Base-by-base conservation (phyloP, 2,888 invertebrate genomes). In the Heliconius hortense region DNA sequence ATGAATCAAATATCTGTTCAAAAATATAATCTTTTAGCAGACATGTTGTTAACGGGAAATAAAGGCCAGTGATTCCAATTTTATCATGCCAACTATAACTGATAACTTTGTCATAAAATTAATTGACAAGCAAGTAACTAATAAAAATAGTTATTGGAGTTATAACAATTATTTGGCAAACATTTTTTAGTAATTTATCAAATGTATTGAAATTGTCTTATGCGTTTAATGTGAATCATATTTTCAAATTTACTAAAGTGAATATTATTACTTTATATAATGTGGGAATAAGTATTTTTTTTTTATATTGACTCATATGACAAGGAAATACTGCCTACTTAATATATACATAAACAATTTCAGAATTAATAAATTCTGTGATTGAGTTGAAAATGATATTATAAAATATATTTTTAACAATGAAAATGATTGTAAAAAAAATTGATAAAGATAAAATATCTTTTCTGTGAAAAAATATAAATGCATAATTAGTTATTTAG, bases 1-100 rank as follows among this genome's bases (percentile, higher is more conserved):
- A 56, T 21, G n/a, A 56, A 8, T 56, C n/a, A n/a, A n/a, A 8
- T 56, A n/a, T 85, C 80, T 84, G 83, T 80, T 83, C 82, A 78
- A 87, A 89, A 87, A 87, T 88, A 86, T 86, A 88, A 87, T 82
- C 80, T 87, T 85, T 85, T 76, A 84, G 83, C 78, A 83, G 80
- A 81, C 77, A 75, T 79, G 64, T 78, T 75, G 77, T 71, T 71
- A 24, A 74, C 76, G 72, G 82, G 82, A 84, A 84, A 82, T 79
- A 81, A 80, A 84, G 81, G 82, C 83, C 82, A 84, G 82, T 82
- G 83, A 84, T 84, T 84, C 80, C 75, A 76, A 78, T 75, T 74
- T 85, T 88, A 86, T 86, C 84, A 84, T 80, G 81, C 81, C 78
- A 82, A 78, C 82, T 79, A 77, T 76, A 84, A 84, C 78, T 85